A percentile compares a stretch with the other conserved stretches of the same genome.
Evolutionary conservation across 1,140 invertebrate species (phyloP).

Genomic region (Phortica variegata): DNA sequence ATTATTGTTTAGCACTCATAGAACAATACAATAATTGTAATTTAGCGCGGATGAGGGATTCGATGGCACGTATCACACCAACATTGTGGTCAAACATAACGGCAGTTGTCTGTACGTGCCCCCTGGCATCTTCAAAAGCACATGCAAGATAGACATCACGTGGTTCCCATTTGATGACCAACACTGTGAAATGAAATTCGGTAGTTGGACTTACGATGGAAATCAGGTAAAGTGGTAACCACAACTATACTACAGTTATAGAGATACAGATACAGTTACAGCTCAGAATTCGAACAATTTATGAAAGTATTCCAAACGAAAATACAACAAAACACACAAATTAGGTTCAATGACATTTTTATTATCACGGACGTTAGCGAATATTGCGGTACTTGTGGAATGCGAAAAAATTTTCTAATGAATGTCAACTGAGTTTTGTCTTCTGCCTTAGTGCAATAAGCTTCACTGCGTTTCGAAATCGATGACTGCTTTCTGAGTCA

Average conservation of each 20-base stretch:
- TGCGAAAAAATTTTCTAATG: too few species aligned
- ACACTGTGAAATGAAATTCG: constrained; percentile 94
- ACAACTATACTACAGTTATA: constrained; percentile 7
- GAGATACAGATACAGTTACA: constrained; percentile 6
- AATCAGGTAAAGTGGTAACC: constrained; percentile 71
- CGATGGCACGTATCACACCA: constrained; percentile 95
- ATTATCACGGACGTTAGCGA: too few species aligned
- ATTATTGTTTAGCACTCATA: too few species aligned
- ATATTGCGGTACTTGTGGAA: too few species aligned
- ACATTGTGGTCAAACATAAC: constrained; percentile 93
- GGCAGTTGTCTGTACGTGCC: constrained; percentile 96
- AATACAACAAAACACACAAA: too few species aligned
- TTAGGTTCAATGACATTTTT: too few species aligned
- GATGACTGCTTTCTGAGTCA: too few species aligned
- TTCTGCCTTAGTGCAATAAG: too few species aligned
- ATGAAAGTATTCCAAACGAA: too few species aligned
- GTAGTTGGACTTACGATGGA: constrained; percentile 93
- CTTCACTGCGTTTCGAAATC: too few species aligned
- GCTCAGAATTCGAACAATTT: too few species aligned
- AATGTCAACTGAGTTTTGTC: too few species aligned
- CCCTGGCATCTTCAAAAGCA: constrained; percentile 97
- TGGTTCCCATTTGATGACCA: constrained; percentile 99
- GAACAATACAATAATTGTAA: constrained; percentile 52
- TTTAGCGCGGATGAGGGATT: constrained; percentile 96
- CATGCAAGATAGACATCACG: constrained; percentile 98